Evolutionary conservation across 2,797 vertebrate genomes (phyloP).

Genomic region (Poeciliopsis gracilis): DNA sequence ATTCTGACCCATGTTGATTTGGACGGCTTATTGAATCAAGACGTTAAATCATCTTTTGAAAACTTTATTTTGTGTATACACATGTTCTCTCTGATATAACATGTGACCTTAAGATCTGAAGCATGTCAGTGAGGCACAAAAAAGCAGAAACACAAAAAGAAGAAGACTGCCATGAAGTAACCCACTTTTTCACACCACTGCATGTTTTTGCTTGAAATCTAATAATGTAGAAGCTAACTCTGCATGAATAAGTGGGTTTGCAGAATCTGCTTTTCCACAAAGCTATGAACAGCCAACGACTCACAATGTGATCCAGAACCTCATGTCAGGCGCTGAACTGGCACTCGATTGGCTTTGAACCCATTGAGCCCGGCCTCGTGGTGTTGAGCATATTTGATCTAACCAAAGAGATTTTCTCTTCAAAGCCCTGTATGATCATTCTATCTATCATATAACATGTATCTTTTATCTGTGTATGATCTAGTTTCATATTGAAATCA

Average conservation of each 20-base stretch:
- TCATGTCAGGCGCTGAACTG: conserved; percentile 46
- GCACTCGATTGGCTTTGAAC: conserved; percentile 61
- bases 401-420: conserved; percentile 31
- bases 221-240: conserved; percentile 50
- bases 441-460: not conserved
- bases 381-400: conserved; percentile 41
- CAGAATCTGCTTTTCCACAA: conserved; percentile 41
- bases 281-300: conserved; percentile 43
- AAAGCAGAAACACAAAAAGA: not conserved
- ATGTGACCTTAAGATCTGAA: not conserved
- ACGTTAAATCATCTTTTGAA: not conserved
- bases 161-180: not conserved
- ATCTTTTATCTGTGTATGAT: not conserved
- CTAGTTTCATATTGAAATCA: not conserved
- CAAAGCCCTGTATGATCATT: conserved; percentile 12
- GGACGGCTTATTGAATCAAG: not conserved
- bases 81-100: not conserved
- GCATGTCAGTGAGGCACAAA: not conserved
- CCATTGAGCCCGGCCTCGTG: conserved; percentile 25
- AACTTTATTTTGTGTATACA: not conserved
- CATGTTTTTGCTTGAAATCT: conserved; percentile 39
- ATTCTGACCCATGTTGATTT: not conserved
- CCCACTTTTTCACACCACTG: not conserved
- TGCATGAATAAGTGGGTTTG: conserved; percentile 22
- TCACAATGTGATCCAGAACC: conserved; percentile 42